Percentiles rank a stretch among this genome's conserved stretches.
Conservation (phyloP, 2,888 invertebrate species). For the Ametastegia equiseti region DNA sequence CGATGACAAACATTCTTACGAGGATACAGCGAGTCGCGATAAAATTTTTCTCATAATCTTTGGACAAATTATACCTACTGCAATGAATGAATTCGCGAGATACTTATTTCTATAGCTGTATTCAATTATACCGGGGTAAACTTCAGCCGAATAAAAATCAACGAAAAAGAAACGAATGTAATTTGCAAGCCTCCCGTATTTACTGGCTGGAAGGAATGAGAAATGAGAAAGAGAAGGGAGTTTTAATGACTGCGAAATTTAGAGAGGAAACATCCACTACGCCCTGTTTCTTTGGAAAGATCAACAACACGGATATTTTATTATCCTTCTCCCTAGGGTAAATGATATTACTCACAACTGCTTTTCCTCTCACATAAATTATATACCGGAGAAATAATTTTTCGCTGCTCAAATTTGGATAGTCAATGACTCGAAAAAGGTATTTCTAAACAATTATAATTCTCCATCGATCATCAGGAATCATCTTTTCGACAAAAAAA, state of each 20-base stretch:
- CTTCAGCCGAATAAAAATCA: not conserved
- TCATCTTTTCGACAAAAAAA: no score
- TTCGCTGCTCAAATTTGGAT: no score
- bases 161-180: not conserved
- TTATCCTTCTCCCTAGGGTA: not conserved
- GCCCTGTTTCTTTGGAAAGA: not conserved
- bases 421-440: no score
- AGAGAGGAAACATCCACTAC: not conserved
- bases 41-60: no score
- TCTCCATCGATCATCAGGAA: no score
- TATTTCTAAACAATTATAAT: no score
- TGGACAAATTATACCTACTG: no score
- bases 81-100: no score
- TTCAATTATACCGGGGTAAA: not conserved
- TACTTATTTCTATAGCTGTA: no score
- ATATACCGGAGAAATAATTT: no score
- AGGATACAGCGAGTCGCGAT: no score
- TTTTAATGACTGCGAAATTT: not conserved
- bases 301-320: not conserved
- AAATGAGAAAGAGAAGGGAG: not conserved
- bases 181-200: not conserved
- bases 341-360: not conserved
- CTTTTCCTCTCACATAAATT: not conserved
- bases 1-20: no score
- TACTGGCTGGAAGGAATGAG: not conserved